A percentile compares a stretch with the other conserved stretches of the same genome.
These are phyloP conservation scores for Ammodytes dubius DNA, from an alignment of 2,113 vertebrate genomes.

Conservation along the genomic window DNA sequence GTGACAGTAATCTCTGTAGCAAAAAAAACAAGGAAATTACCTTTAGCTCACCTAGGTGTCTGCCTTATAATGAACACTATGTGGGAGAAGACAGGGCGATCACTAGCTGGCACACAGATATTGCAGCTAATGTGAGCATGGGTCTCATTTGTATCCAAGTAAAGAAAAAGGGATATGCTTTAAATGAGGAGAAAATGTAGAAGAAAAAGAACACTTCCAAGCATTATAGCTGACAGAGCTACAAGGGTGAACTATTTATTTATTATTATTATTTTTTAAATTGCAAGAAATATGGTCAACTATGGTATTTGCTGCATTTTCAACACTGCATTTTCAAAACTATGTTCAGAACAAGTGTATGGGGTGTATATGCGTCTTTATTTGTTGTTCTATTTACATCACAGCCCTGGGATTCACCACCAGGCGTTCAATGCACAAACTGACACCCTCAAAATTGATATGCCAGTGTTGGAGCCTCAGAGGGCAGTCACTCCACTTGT, in stretches of 20 bases:
- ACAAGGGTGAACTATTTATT: too few species aligned
- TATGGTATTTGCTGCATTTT: too few species aligned
- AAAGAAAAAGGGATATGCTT: background rate
- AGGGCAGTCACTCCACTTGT: too few species aligned
- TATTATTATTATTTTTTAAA: too few species aligned
- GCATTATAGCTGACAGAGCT: background rate
- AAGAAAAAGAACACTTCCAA: background rate
- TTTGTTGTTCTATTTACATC: background rate
- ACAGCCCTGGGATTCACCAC: background rate
- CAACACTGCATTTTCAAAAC: background rate
- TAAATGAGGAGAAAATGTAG: constrained; percentile 19
- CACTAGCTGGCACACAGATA: constrained; percentile 1
- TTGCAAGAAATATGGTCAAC: too few species aligned
- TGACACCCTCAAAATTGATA: too few species aligned
- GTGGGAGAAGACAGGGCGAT: constrained; percentile 14
- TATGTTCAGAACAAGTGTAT: background rate
- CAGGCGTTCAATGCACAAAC: background rate
- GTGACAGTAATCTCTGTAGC: constrained; percentile 24
- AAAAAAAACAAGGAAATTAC: constrained; percentile 44
- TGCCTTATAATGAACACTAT: constrained; percentile 46
- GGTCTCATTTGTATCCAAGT: constrained; percentile 11
- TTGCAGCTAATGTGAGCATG: constrained; percentile 31
- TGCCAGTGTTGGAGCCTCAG: too few species aligned
- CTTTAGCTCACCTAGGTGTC: constrained; percentile 10
- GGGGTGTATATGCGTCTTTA: background rate